These are phyloP conservation scores for Crossocerus cetratus DNA, from an alignment of 2,888 invertebrate species.

Conservation along the genomic window DNA sequence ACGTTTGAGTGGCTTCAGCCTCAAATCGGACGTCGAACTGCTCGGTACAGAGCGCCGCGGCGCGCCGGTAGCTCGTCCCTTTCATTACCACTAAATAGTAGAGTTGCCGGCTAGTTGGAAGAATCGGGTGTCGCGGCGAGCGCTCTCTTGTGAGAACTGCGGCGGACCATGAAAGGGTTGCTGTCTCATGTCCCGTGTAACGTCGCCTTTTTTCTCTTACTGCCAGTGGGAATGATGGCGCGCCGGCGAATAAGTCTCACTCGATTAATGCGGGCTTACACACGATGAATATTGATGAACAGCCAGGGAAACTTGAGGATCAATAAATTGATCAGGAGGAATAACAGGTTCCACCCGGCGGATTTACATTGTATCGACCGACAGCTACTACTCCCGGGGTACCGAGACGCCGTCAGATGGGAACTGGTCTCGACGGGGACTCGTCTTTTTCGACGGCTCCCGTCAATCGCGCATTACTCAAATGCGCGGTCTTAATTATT, in stretches of 20 bases:
- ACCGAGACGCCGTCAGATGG: no score
- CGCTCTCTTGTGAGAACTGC: no score
- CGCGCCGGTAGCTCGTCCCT: no score
- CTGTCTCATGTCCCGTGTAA: no score
- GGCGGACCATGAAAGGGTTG: neutral
- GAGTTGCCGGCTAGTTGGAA: neutral
- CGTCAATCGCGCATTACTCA: no score
- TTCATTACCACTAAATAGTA: no score
- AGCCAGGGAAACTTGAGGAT: conserved; percentile 3
- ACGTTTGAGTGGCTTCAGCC: no score
- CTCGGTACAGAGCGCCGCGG: no score
- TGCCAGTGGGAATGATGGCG: neutral
- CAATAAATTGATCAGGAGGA: conserved; percentile 25
- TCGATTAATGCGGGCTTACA: conserved; percentile 2
- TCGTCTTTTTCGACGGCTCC: conserved; percentile 1
- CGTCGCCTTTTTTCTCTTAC: neutral
- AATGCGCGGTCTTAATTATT: no score
- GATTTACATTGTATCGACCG: conserved; percentile 15
- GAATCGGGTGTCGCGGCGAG: neutral
- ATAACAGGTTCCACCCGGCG: conserved; percentile 7
- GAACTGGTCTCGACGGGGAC: neutral
- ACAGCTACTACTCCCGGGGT: no score
- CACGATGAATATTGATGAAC: conserved; percentile 27
- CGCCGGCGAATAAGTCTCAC: neutral
- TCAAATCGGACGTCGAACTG: no score